Percentiles rank a stretch among this genome's conserved stretches.
phyloP scores from a whole-genome alignment of 2,113 vertebrate genomes.

The Platichthys stellatus region DNA sequence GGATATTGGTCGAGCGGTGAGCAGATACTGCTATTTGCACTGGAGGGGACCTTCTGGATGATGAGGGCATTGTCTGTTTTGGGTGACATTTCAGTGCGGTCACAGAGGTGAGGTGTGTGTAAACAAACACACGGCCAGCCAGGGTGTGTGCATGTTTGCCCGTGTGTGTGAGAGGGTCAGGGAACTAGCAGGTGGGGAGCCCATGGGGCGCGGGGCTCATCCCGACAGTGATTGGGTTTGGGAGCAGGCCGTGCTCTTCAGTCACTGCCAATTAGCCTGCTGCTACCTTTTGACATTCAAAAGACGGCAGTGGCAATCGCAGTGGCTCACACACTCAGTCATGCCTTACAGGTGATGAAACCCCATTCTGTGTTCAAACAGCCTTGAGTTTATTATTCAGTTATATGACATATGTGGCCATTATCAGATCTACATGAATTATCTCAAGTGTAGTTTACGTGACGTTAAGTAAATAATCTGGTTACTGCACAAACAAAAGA shows the following conservation, averaged over 20 bases:
- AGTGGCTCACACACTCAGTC: neutral
- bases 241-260: conserved; percentile 64
- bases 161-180: conserved; percentile 22
- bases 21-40: conserved; percentile 64
- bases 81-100: conserved; percentile 73
- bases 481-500: too few relatives aligned
- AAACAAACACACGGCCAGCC: conserved; percentile 43
- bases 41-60: conserved; percentile 30
- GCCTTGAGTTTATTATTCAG: too few relatives aligned
- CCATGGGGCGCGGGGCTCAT: conserved; percentile 57
- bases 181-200: conserved; percentile 46
- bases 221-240: conserved; percentile 74
- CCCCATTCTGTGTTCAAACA: neutral
- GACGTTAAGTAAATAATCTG: neutral
- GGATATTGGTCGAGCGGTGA: conserved; percentile 27
- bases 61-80: conserved; percentile 63
- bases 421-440: neutral
- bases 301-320: conserved; percentile 50
- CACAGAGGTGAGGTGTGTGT: conserved; percentile 53
- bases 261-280: conserved; percentile 79
- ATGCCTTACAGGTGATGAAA: conserved; percentile 10
- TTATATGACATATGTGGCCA: neutral
- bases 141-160: conserved; percentile 23
- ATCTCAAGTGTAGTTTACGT: too few relatives aligned
- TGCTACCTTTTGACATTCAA: conserved; percentile 78